Percentiles rank a stretch among this genome's conserved stretches.
These are phyloP conservation scores for Xiphophorus hellerii DNA, from an alignment of 2,113 vertebrate species.

Conservation along the genomic window DNA sequence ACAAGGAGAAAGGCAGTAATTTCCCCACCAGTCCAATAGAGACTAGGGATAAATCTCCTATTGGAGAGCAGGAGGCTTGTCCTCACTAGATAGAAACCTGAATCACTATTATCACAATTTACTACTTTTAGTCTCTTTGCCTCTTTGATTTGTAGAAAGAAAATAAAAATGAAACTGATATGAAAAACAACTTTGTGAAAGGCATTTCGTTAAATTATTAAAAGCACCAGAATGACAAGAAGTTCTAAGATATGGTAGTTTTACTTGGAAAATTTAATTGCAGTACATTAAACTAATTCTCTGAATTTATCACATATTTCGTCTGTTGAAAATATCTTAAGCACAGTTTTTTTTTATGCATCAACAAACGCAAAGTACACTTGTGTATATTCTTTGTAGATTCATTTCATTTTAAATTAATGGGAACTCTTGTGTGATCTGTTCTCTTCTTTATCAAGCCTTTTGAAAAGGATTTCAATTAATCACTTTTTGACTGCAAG, in stretches of 20 bases:
- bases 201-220: slow-evolving; percentile 6
- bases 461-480: slow-evolving; percentile 1
- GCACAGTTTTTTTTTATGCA: neutral
- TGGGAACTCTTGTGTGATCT: neutral
- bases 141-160: neutral
- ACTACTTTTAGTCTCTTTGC: neutral
- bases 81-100: neutral
- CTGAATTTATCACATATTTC: neutral
- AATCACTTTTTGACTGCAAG: neutral
- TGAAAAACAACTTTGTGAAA: neutral
- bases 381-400: neutral
- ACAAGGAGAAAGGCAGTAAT: neutral
- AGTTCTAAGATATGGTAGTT: neutral
- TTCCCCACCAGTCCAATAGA: neutral
- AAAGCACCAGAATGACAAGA: neutral
- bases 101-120: neutral
- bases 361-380: neutral
- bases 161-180: neutral
- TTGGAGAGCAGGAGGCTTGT: neutral
- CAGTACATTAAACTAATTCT: slow-evolving; percentile 1
- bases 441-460: neutral
- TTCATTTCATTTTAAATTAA: neutral
- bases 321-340: neutral
- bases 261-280: slow-evolving; percentile 12
- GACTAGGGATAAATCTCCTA: neutral